Base-by-base conservation (phyloP, 2,113 vertebrate genomes). In the Empidonax alnorum region DNA sequence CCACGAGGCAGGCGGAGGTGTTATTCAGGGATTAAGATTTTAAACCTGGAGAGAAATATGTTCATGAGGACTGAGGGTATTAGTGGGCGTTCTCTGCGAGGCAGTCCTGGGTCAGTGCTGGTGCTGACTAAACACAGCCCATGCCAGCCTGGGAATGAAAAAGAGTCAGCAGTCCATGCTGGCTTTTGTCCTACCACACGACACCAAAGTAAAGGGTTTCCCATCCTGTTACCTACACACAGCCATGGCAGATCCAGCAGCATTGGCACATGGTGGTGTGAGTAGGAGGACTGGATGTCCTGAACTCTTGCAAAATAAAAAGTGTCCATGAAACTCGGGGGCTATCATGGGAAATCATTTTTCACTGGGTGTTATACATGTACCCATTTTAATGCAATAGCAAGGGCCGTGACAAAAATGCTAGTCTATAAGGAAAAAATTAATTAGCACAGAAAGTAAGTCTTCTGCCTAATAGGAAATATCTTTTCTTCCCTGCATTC, bases 11-110 rank as follows among this genome's bases (percentile, higher is more conserved):
- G 66, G 80, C 6, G 2, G 66, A 56, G 47, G 41, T 52, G 82
- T 91, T 91, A 73, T 62, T 76, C 66, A 79, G 30, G 58, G 78
- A 76, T 83, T 93, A 93, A 69, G 78, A 30, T 65, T 91, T 84
- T 69, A 93, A 94, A 93, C 71, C 81, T 93, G 66, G 42, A 77
- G 35, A 75, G 69, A 78, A 92, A 78, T 47, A 20, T 12, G 33
- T 68, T 93, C 25, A 20, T 37, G 44, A 78, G 33, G 62, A 93
- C 58, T 39, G 50, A 69, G 37, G 30, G 35, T 77, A 46, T 39
- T 30, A 71, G 46, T 8, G 63, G 17, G 28, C 25, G 52, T 21
- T 95, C 75, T 68, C 52, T 12, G 8, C 0, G 0, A 61, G 33
- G 33, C 61, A 74, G 44, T 15, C 47, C 63, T 67, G 67, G 23